Evolutionary conservation across 23 tunicate genomes (phyloP).

Genomic region (Halocynthia roretzi): DNA sequence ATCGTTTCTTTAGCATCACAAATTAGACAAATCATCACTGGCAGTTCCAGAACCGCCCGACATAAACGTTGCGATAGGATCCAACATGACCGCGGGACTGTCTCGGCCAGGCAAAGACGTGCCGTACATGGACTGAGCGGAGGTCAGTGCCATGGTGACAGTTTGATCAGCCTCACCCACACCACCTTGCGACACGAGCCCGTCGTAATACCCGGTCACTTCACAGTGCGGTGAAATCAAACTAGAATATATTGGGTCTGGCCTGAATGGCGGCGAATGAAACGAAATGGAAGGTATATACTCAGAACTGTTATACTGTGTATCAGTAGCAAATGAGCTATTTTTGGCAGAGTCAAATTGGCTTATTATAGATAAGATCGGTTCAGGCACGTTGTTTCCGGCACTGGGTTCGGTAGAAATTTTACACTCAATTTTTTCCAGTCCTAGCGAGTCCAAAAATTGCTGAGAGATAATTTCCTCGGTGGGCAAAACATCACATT

Average conservation of each 20-base stretch:
- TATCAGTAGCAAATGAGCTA: not conserved
- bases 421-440: not conserved
- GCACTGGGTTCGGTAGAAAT: not conserved
- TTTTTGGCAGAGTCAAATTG: not conserved
- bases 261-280: not conserved
- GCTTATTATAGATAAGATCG: too few relatives aligned
- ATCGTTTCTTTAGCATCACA: slow-evolving; percentile 6
- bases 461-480: not conserved
- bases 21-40: not conserved
- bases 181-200: too few relatives aligned
- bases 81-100: not conserved
- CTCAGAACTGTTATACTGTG: not conserved
- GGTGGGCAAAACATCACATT: too few relatives aligned
- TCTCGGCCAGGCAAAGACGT: not conserved
- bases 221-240: too few relatives aligned
- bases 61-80: slow-evolving; percentile 25
- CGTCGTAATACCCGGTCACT: too few relatives aligned
- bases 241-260: too few relatives aligned
- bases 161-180: too few relatives aligned
- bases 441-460: not conserved
- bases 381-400: not conserved
- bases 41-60: not conserved
- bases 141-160: not conserved
- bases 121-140: slow-evolving; percentile 2
- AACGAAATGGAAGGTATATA: not conserved